A percentile compares a stretch with the other conserved stretches of the same genome.
These are phyloP conservation scores for Heliangelus exortis DNA, from an alignment of 2,797 vertebrate species.

Conservation along the genomic window DNA sequence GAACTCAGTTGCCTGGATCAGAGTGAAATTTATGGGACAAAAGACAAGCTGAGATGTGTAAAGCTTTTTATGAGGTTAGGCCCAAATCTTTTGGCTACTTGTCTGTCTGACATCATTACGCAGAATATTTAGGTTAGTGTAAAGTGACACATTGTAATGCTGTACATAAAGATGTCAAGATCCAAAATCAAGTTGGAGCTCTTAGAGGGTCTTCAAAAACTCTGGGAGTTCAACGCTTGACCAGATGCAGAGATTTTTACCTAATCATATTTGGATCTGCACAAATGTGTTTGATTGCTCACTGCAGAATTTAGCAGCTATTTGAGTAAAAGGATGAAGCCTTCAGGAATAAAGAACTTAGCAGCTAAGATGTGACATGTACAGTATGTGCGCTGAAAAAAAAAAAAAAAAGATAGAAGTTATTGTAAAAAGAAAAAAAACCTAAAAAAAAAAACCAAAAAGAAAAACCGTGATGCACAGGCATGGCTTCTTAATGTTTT, in stretches of 20 bases:
- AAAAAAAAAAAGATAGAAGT: constrained; percentile 63
- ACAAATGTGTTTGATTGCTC: constrained; percentile 64
- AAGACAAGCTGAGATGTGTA: constrained; percentile 59
- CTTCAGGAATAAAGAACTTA: constrained; percentile 72
- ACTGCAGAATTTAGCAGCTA: constrained; percentile 51
- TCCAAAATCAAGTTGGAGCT: constrained; percentile 17
- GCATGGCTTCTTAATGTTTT: constrained; percentile 85
- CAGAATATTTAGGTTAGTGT: constrained; percentile 57
- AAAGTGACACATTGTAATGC: constrained; percentile 51
- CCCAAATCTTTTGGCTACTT: constrained; percentile 48
- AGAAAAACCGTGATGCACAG: constrained; percentile 70
- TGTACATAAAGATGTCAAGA: constrained; percentile 38
- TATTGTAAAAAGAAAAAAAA: constrained; percentile 66
- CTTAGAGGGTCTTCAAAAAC: constrained; percentile 21
- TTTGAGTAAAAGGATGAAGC: constrained; percentile 61
- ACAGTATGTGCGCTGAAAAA: constrained; percentile 69
- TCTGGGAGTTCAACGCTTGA: constrained; percentile 47
- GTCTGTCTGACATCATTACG: constrained; percentile 60
- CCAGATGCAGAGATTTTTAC: constrained; percentile 48
- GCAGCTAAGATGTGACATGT: constrained; percentile 73
- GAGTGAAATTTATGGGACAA: constrained; percentile 54
- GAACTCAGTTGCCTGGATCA: constrained; percentile 53
- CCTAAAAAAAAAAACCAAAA: constrained; percentile 28
- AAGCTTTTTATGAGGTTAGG: constrained; percentile 61
- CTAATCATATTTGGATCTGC: constrained; percentile 56